A percentile compares a stretch with the other conserved stretches of the same genome.
Evolutionary conservation across 92 coral and sea anemone species (phyloP).

Genomic region (Siderastrea radians): DNA sequence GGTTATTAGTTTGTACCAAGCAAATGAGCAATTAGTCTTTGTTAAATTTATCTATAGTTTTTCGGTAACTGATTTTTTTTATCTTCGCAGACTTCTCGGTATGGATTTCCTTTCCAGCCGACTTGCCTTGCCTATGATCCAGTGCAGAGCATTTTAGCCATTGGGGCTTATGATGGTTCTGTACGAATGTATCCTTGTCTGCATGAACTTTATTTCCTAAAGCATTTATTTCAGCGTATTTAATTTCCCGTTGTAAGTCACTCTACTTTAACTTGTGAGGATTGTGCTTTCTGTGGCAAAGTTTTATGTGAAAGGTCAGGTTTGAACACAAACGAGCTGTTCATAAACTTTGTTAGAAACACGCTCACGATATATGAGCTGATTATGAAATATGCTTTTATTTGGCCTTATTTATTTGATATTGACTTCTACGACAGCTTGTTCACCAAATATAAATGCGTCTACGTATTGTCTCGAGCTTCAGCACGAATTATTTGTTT

Average conservation of each 20-base stretch:
- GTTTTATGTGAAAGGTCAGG: neutral
- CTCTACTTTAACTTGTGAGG: slow-evolving; percentile 1
- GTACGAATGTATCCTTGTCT: slow-evolving; percentile 93
- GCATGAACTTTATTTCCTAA: neutral
- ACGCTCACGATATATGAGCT: neutral
- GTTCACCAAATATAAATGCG: neutral
- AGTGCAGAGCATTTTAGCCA: slow-evolving; percentile 89
- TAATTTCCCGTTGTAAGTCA: neutral
- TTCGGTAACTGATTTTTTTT: neutral
- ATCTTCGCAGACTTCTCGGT: slow-evolving; percentile 86
- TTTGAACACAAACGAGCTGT: neutral
- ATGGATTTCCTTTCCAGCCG: slow-evolving; percentile 97
- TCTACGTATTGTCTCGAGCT: neutral
- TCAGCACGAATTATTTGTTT: neutral
- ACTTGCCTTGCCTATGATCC: slow-evolving; percentile 97
- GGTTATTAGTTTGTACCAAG: neutral
- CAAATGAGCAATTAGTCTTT: slow-evolving; percentile 1
- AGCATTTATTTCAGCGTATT: neutral
- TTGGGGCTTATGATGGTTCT: slow-evolving; percentile 90
- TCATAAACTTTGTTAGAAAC: neutral
- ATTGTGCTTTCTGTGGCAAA: neutral
- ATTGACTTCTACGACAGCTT: neutral
- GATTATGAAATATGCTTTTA: neutral
- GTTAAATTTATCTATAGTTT: slow-evolving; percentile 17
- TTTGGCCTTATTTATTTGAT: slow-evolving; percentile 19